These are phyloP conservation scores for Corythornis cristatus DNA, from an alignment of 2,113 vertebrate species.

Conservation along the genomic window DNA sequence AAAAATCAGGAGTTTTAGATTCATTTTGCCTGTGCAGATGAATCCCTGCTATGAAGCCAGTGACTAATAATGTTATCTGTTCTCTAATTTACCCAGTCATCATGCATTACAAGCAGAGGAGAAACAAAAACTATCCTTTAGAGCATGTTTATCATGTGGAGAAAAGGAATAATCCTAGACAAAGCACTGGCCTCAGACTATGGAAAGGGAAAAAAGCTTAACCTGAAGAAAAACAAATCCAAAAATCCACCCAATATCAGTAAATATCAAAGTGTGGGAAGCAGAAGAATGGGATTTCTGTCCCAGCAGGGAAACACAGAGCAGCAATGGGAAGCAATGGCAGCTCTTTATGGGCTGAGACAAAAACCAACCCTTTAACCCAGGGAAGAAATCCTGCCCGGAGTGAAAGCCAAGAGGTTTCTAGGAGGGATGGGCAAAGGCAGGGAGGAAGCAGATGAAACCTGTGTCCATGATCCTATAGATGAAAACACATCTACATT, in stretches of 20 bases:
- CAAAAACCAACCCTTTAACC: background rate
- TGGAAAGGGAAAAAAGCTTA: background rate
- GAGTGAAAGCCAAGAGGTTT: background rate
- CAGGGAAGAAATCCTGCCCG: background rate
- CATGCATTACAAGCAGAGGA: background rate
- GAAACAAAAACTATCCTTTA: background rate
- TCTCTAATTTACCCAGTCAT: background rate
- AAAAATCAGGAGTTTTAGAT: background rate
- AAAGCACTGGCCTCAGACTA: background rate
- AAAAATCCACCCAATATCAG: background rate
- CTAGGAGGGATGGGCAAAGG: background rate
- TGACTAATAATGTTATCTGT: background rate
- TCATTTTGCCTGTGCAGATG: background rate
- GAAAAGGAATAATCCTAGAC: background rate
- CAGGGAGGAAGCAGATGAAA: background rate
- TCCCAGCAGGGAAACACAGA: background rate
- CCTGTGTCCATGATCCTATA: accelerated
- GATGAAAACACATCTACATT: background rate
- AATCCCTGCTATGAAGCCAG: background rate
- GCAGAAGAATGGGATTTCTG: background rate
- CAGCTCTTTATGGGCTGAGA: background rate
- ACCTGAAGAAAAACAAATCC: background rate
- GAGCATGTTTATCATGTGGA: background rate
- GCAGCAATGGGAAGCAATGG: accelerated
- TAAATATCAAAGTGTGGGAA: background rate